Percentiles rank a stretch among this genome's conserved stretches.
Evolutionary conservation across 2,888 invertebrate species (phyloP).

Genomic region (Proisotoma minuta): DNA sequence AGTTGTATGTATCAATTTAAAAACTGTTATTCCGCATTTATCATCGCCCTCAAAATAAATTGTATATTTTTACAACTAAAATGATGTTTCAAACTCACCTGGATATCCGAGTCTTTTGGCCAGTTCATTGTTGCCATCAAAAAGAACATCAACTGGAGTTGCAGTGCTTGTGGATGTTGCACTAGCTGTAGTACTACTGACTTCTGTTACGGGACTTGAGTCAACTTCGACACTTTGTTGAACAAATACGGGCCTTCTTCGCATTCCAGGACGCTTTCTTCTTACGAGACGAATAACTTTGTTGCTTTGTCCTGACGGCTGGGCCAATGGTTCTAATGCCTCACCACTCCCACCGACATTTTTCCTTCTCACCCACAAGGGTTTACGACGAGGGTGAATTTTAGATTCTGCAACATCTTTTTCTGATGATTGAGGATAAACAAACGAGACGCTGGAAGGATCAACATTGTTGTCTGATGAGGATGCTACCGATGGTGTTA

Average conservation of each 20-base stretch:
- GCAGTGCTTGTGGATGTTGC: conserved; percentile 15
- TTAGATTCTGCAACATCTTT: conserved; percentile 13
- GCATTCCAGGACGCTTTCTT: conserved; percentile 25
- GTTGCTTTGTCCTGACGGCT: conserved; percentile 19
- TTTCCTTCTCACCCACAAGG: conserved; percentile 35
- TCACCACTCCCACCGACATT: conserved; percentile 10
- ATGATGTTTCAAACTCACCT: conserved; percentile 22
- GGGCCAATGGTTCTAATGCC: conserved; percentile 11
- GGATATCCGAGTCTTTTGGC: conserved; percentile 37
- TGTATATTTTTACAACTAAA: too few species aligned
- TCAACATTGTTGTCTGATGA: too few species aligned
- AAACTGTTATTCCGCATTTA: conserved; percentile 10
- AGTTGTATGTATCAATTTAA: conserved; percentile 11
- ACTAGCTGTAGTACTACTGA: conserved; percentile 5
- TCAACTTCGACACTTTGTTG: conserved; percentile 28
- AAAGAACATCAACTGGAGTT: conserved; percentile 35
- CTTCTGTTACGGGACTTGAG: conserved; percentile 1
- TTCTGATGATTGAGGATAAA: conserved; percentile 20
- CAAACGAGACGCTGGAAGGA: conserved; percentile 21
- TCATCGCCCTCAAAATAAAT: too few species aligned
- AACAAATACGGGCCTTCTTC: conserved; percentile 26
- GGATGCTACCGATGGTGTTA: background rate
- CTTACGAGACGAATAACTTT: conserved; percentile 42
- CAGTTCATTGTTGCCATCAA: conserved; percentile 35
- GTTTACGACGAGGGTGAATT: conserved; percentile 26